phyloP scores from a whole-genome alignment of 2,888 invertebrate species.

The Tenthredo mesomela region DNA sequence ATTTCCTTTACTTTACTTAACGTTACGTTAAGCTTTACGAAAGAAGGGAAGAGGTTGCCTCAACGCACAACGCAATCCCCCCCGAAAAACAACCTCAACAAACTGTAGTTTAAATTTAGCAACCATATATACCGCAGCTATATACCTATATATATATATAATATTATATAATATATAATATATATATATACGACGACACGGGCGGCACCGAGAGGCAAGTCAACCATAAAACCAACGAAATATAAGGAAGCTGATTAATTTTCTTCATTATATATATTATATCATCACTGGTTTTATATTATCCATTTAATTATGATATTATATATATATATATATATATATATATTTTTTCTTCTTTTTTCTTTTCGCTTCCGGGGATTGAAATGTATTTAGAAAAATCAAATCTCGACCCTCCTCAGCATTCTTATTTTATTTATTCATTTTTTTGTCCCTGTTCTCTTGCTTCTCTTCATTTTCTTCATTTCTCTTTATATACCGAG shows the following conservation, averaged over 20 bases:
- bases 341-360: neutral
- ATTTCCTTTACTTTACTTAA: constrained; percentile 24
- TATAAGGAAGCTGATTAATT: neutral
- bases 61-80: neutral
- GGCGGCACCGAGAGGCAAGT: neutral
- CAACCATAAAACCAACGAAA: neutral
- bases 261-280: neutral
- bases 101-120: constrained; percentile 3
- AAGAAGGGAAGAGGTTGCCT: neutral
- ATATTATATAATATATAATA: neutral
- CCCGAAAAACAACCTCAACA: neutral
- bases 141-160: no score
- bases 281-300: neutral
- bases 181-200: neutral
- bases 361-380: neutral
- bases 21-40: constrained; percentile 9
- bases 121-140: neutral
- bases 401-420: no score
- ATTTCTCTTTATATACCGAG: neutral
- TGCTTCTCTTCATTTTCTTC: neutral
- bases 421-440: no score
- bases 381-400: no score
- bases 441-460: no score
- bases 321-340: no score
- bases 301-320: neutral